phyloP scores from a whole-genome alignment of 2,888 invertebrate species.

The Erebia epiphron region DNA sequence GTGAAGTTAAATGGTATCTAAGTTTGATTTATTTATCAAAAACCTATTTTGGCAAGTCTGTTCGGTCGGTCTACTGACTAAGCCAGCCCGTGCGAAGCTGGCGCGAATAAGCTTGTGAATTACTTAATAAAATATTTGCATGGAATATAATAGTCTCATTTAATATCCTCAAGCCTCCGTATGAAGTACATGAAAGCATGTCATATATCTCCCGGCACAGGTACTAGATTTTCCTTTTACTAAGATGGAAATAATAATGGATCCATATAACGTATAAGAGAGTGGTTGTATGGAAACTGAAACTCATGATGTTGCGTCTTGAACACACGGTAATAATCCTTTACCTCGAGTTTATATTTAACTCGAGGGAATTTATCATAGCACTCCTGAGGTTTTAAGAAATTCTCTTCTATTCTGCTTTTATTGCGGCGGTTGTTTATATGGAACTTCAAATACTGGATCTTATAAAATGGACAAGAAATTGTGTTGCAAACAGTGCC shows the following conservation, averaged over 20 bases:
- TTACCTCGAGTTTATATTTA: slow-evolving; percentile 18
- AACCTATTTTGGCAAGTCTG: too few species aligned
- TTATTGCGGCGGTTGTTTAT: slow-evolving; percentile 2
- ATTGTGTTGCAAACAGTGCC: too few species aligned
- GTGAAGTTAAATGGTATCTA: too few species aligned
- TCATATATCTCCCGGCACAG: slow-evolving; percentile 31
- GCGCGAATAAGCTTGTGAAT: too few species aligned
- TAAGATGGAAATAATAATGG: slow-evolving; percentile 39
- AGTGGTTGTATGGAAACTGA: slow-evolving; percentile 21
- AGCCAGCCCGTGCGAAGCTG: too few species aligned
- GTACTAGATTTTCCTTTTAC: slow-evolving; percentile 37
- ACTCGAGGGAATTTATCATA: slow-evolving; percentile 21
- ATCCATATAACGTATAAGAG: slow-evolving; percentile 26
- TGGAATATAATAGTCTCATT: not conserved
- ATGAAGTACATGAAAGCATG: slow-evolving; percentile 30
- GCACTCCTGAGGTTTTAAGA: not conserved
- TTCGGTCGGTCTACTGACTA: too few species aligned
- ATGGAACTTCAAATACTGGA: not conserved
- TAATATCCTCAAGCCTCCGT: not conserved
- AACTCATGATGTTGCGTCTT: slow-evolving; percentile 30
- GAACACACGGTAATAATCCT: slow-evolving; percentile 24
- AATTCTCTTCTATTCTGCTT: slow-evolving; percentile 11
- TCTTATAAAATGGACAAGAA: too few species aligned
- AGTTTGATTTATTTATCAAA: too few species aligned
- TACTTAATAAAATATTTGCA: too few species aligned